These are phyloP conservation scores for Morelia viridis DNA, from an alignment of 2,797 vertebrate genomes.

Conservation along the genomic window DNA sequence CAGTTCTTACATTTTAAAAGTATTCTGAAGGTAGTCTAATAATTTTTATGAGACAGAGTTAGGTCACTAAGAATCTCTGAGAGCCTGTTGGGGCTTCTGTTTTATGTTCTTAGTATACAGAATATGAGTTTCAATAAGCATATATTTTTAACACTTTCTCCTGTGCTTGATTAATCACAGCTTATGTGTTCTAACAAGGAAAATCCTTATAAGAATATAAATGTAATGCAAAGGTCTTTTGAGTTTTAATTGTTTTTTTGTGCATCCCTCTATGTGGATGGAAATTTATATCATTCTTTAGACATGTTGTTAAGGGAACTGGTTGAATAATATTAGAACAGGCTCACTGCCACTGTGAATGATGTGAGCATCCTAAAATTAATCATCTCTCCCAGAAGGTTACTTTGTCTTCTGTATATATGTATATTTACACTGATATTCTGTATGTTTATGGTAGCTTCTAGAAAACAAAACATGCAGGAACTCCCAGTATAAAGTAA, in stretches of 20 bases:
- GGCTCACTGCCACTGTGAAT: neutral
- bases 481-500: neutral
- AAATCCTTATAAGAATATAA: neutral
- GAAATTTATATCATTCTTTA: neutral
- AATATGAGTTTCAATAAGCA: neutral
- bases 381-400: neutral
- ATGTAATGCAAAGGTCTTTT: neutral
- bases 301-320: neutral
- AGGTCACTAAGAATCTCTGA: neutral
- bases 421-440: neutral
- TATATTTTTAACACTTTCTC: neutral
- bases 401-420: neutral
- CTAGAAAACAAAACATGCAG: neutral
- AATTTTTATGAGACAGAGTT: neutral
- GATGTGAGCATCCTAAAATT: neutral
- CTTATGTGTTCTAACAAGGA: neutral
- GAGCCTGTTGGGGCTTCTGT: neutral
- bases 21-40: neutral
- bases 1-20: neutral
- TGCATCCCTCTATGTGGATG: neutral
- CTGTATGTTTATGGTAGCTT: neutral
- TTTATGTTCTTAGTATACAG: neutral
- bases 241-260: neutral
- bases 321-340: neutral
- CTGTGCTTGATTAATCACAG: neutral